phyloP scores from a whole-genome alignment of 2,113 vertebrate species.

The Oriolus oriolus region DNA sequence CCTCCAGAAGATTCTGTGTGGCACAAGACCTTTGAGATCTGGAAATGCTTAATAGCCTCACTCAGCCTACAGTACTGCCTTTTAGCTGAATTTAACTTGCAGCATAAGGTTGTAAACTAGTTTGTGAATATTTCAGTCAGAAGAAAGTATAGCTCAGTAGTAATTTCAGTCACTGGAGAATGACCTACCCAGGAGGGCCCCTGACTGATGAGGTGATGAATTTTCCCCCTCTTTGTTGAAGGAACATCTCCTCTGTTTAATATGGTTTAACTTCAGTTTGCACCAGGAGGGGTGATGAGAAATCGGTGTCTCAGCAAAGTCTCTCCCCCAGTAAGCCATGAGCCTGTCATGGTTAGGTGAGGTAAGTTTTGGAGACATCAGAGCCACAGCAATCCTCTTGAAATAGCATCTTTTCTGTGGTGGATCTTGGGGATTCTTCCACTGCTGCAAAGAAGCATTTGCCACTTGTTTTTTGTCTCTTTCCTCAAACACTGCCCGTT shows the following conservation, averaged over 20 bases:
- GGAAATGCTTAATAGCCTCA: background rate
- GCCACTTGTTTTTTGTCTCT: background rate
- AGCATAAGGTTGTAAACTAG: background rate
- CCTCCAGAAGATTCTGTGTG: background rate
- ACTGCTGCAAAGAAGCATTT: background rate
- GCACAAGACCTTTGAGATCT: background rate
- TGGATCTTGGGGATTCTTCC: background rate
- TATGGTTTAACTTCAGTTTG: background rate
- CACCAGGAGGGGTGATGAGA: rapidly evolving
- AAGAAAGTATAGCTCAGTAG: background rate
- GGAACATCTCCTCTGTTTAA: background rate
- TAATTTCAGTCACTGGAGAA: background rate
- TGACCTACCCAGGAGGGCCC: background rate
- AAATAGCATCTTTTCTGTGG: background rate
- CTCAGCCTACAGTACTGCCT: background rate
- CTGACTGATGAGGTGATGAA: background rate
- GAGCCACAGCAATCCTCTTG: background rate
- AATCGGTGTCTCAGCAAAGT: background rate
- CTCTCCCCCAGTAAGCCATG: background rate
- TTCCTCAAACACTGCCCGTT: background rate
- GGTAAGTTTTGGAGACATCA: background rate
- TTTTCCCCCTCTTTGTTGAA: rapidly evolving
- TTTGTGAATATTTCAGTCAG: background rate
- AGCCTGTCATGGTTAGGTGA: background rate
- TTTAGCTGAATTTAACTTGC: background rate